Percentiles rank a stretch among this genome's conserved stretches.
phyloP scores from a whole-genome alignment of 2,797 vertebrate genomes.

The Chelonia mydas region DNA sequence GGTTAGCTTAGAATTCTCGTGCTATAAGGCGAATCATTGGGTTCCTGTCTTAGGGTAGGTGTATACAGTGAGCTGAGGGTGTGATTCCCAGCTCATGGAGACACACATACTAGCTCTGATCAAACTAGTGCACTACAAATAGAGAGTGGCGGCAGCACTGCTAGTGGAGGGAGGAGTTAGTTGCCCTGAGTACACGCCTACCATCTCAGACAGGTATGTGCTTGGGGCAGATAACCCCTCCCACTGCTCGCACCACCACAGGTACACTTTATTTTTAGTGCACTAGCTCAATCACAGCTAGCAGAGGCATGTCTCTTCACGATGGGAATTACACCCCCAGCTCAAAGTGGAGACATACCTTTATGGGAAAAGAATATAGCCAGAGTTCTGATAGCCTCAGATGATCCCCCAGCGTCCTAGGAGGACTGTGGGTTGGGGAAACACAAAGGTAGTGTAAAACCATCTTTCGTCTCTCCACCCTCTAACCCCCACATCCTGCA shows the following conservation, averaged over 20 bases:
- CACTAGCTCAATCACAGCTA: no score
- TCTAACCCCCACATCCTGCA: neutral
- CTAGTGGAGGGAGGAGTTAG: neutral
- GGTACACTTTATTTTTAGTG: no score
- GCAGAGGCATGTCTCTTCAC: no score
- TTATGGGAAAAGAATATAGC: neutral
- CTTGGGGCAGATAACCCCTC: no score
- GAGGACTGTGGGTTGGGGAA: neutral
- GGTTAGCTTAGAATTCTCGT: neutral
- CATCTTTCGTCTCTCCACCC: neutral
- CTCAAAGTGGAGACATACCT: no score
- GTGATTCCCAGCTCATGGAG: neutral
- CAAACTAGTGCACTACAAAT: neutral
- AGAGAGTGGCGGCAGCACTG: neutral
- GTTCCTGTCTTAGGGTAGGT: neutral
- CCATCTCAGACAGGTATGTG: no score
- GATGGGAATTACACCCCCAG: no score
- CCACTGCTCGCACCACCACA: no score
- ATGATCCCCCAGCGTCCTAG: neutral
- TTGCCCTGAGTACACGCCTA: neutral
- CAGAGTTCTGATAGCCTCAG: neutral
- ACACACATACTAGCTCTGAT: neutral
- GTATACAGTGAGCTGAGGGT: neutral
- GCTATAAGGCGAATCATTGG: no score
- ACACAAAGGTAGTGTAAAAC: neutral